These are phyloP conservation scores for Nasonia vitripennis DNA, from an alignment of 1,140 invertebrate species.

Conservation along the genomic window DNA sequence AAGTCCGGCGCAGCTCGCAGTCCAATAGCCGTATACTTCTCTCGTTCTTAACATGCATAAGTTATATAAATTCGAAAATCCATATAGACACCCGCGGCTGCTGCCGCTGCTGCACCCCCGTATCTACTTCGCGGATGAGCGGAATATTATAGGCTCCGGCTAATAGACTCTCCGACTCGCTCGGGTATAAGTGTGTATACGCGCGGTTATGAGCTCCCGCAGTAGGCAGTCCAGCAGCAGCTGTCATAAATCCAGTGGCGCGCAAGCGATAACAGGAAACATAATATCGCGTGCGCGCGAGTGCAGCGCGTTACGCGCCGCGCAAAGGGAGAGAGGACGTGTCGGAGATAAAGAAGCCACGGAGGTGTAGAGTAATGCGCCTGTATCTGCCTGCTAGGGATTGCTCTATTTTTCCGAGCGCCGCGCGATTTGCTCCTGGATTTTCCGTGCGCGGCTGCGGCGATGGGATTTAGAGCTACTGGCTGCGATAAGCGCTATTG, in stretches of 20 bases:
- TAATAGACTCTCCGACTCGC: neutral
- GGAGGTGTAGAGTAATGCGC: neutral
- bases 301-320: neutral
- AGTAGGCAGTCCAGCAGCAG: conserved; percentile 14
- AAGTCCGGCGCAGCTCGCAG: neutral
- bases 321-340: neutral
- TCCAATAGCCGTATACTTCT: neutral
- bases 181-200: neutral
- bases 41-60: neutral
- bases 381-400: neutral
- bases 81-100: conserved; percentile 1
- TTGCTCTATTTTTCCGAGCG: neutral
- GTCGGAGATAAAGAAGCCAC: conserved; percentile 12
- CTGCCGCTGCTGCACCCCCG: neutral
- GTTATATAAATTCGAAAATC: conserved; percentile 46
- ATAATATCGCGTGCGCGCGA: conserved; percentile 35
- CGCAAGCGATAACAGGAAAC: conserved; percentile 38
- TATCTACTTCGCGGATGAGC: neutral
- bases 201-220: neutral
- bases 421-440: neutral
- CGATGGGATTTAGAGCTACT: neutral
- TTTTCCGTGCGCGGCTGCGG: too few species aligned
- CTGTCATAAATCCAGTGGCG: conserved; percentile 38
- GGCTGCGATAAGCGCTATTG: too few species aligned
- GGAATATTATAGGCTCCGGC: neutral